phyloP scores from a whole-genome alignment of 1,140 invertebrate genomes.

The Lordiphosa clarofinis region DNA sequence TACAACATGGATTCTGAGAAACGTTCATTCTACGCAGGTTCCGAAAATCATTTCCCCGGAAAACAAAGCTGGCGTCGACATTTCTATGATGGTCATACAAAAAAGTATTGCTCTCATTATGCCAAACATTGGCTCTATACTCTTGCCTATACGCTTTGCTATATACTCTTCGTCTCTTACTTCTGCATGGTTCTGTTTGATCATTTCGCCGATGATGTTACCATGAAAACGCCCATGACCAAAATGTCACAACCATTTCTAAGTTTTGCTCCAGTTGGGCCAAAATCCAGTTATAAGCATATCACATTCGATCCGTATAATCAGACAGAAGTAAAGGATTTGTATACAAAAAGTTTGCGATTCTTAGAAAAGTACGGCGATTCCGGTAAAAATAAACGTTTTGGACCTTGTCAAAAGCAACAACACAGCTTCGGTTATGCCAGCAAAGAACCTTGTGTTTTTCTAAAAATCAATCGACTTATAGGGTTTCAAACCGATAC shows the following conservation, averaged over 20 bases:
- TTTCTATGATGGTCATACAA: slow-evolving; percentile 1
- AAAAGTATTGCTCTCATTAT: neutral
- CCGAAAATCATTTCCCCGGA: slow-evolving; percentile 43
- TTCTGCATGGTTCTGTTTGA: slow-evolving; percentile 17
- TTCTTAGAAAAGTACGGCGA: slow-evolving; percentile 20
- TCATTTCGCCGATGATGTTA: slow-evolving; percentile 3
- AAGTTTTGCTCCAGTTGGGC: slow-evolving; percentile 19
- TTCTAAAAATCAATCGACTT: slow-evolving; percentile 52
- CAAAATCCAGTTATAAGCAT: neutral
- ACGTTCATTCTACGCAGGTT: slow-evolving; percentile 18
- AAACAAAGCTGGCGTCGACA: slow-evolving; percentile 1
- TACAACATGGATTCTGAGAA: slow-evolving; percentile 1
- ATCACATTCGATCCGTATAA: slow-evolving; percentile 29
- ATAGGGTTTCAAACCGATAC: slow-evolving; percentile 40
- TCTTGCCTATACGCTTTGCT: neutral
- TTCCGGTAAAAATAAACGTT: slow-evolving; percentile 1
- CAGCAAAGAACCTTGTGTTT: slow-evolving; percentile 35
- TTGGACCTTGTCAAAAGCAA: slow-evolving; percentile 27
- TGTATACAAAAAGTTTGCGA: neutral
- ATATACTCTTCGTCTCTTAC: slow-evolving; percentile 9
- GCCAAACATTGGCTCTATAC: slow-evolving; percentile 12
- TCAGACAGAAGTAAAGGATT: neutral
- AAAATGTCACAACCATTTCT: slow-evolving; percentile 27
- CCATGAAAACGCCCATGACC: neutral
- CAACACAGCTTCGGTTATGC: slow-evolving; percentile 33